Evolutionary conservation across 2,797 vertebrate genomes (phyloP).

Genomic region (Coracias cyanogaster): DNA sequence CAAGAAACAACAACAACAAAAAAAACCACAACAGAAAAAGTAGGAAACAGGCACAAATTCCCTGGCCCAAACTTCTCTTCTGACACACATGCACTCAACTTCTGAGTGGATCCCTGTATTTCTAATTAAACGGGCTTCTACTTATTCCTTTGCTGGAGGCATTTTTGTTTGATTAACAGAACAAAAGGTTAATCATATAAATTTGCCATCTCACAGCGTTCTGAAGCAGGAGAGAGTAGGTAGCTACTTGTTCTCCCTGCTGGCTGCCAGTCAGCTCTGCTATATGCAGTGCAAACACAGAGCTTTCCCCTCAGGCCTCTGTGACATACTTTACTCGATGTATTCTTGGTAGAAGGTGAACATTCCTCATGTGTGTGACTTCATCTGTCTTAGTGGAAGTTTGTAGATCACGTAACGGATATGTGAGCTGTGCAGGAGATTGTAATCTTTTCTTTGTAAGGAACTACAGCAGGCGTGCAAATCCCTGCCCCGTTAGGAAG

Average conservation of each 20-base stretch:
- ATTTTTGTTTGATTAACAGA: conserved; percentile 68
- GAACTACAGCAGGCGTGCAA: background rate
- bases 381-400: background rate
- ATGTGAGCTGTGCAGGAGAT: background rate
- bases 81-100: background rate
- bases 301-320: background rate
- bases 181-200: conserved; percentile 72
- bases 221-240: conserved; percentile 13
- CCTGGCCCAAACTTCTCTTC: background rate
- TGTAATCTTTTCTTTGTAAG: background rate
- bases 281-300: background rate
- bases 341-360: background rate
- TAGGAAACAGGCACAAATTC: background rate
- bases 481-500: background rate
- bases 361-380: background rate
- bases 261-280: background rate
- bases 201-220: conserved; percentile 3
- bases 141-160: conserved; percentile 60
- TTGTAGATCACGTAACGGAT: background rate
- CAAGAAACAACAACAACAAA: background rate
- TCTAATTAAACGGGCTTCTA: conserved; percentile 54
- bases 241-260: background rate
- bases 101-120: background rate
- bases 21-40: background rate
- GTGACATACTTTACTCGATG: background rate